phyloP scores from a whole-genome alignment of 2,797 vertebrate genomes.

The Argya squamiceps region DNA sequence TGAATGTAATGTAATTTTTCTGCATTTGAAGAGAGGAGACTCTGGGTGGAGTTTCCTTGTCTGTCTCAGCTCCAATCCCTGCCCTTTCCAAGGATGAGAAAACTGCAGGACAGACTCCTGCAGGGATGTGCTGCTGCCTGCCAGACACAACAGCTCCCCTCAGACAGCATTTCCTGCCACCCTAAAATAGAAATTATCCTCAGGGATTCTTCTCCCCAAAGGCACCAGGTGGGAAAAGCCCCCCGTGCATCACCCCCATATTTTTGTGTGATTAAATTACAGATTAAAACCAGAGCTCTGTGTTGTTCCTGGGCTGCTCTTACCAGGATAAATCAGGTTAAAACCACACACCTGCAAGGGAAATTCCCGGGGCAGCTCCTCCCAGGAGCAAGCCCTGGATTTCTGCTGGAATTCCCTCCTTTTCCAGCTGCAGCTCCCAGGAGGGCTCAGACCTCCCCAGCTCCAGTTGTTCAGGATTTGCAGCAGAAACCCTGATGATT shows the following conservation, averaged over 20 bases:
- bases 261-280: not conserved
- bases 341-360: not conserved
- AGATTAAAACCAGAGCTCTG: not conserved
- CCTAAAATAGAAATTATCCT: not conserved
- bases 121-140: not conserved
- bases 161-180: not conserved
- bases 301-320: not conserved
- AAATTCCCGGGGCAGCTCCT: not conserved
- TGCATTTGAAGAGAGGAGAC: not conserved
- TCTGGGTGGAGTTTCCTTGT: not conserved
- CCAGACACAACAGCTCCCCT: not conserved
- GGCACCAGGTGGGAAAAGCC: not conserved
- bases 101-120: not conserved
- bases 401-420: conserved; percentile 30
- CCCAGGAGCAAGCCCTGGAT: not conserved
- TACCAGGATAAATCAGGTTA: not conserved
- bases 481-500: conserved; percentile 32
- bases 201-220: not conserved
- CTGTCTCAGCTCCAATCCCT: not conserved
- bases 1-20: rapidly evolving
- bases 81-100: not conserved
- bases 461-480: conserved; percentile 15
- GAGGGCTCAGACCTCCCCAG: not conserved
- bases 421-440: not conserved
- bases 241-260: rapidly evolving